These are phyloP conservation scores for Crotalus viridis DNA, from an alignment of 2,113 vertebrate species.

Conservation along the genomic window DNA sequence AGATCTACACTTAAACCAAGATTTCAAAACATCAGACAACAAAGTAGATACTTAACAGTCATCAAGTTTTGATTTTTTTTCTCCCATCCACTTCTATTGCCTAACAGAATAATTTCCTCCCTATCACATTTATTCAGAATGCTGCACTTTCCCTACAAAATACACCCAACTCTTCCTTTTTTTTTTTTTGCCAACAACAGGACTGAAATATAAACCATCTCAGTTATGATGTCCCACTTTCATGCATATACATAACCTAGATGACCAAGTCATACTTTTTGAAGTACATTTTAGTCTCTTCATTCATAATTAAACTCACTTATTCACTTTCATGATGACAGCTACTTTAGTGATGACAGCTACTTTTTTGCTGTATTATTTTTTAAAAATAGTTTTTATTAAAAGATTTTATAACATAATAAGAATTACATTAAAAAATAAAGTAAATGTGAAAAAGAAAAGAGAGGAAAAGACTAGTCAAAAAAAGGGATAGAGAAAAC, in stretches of 20 bases:
- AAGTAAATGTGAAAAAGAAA: background rate
- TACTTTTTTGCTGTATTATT: background rate
- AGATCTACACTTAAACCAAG: background rate
- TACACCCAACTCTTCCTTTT: background rate
- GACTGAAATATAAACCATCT: background rate
- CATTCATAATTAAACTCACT: background rate
- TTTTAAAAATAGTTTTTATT: background rate
- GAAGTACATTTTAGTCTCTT: background rate
- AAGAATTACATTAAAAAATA: background rate
- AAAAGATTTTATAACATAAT: background rate
- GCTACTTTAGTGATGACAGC: background rate
- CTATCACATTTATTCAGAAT: background rate
- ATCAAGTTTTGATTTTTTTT: background rate
- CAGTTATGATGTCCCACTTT: background rate
- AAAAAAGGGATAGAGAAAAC: background rate
- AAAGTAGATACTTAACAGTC: background rate
- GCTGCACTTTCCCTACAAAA: background rate
- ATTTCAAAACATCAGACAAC: background rate
- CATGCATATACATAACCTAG: background rate
- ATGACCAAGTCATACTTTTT: background rate
- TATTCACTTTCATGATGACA: background rate
- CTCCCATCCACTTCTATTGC: background rate
- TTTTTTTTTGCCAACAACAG: background rate
- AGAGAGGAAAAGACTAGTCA: background rate
- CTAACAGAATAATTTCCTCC: background rate